Conservation (phyloP, 2,888 invertebrate species). For the Drepanosiphum platanoidis region DNA sequence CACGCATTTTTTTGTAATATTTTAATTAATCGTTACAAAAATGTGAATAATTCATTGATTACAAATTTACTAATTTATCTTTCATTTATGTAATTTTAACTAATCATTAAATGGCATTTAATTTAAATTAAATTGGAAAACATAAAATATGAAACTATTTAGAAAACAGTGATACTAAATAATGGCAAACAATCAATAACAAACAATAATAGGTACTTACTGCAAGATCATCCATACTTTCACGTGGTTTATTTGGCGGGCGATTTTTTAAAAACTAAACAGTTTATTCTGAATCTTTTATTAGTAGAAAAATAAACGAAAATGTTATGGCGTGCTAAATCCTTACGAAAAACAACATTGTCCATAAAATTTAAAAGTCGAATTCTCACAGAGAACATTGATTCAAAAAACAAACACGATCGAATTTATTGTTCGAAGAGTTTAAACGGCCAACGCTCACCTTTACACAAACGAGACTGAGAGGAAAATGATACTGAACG, state of each 20-base stretch:
- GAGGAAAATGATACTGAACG: constrained; percentile 44
- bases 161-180: background rate
- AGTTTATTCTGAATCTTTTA: background rate
- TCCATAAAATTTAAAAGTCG: background rate
- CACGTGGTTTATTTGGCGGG: constrained; percentile 11
- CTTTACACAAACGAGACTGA: constrained; percentile 35
- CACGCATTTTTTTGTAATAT: too few species aligned
- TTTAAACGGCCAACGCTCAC: constrained; percentile 37
- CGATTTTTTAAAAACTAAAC: background rate
- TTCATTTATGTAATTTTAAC: too few species aligned
- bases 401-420: background rate
- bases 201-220: constrained; percentile 7
- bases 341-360: background rate
- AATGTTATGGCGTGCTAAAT: background rate
- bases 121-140: background rate
- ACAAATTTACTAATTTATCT: too few species aligned
- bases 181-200: background rate
- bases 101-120: too few species aligned
- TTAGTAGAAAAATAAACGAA: background rate
- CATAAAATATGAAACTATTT: background rate
- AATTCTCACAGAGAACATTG: background rate
- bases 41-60: too few species aligned
- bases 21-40: too few species aligned
- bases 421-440: background rate
- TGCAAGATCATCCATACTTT: constrained; percentile 44